Conservation (phyloP, 2,888 invertebrate genomes). For the Neelides folsomi region DNA sequence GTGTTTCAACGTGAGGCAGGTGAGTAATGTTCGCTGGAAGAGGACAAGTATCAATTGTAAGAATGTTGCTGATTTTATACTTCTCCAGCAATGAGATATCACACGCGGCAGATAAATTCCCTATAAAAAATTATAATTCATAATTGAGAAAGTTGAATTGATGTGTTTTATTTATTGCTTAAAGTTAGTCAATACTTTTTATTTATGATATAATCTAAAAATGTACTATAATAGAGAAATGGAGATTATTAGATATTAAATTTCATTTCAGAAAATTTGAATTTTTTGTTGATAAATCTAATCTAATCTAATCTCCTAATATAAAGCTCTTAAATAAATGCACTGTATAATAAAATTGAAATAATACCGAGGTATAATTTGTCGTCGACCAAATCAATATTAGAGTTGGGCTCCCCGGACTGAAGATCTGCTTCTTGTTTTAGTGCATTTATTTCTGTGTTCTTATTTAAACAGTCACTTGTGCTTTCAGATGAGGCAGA, state of each 20-base stretch:
- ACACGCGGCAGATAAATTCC: constrained; percentile 66
- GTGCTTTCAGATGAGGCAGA: no score
- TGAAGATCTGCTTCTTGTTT: no score
- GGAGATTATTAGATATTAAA: no score
- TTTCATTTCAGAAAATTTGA: no score
- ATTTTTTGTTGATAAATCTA: no score
- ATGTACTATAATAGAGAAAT: no score
- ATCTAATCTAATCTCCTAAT: no score
- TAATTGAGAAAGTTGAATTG: constrained; percentile 4
- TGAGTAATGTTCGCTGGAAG: constrained; percentile 59
- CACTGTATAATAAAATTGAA: no score
- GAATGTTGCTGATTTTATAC: constrained; percentile 57
- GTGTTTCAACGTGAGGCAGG: constrained; percentile 51
- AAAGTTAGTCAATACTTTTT: neutral
- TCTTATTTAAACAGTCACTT: no score
- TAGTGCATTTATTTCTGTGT: no score
- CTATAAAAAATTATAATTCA: constrained; percentile 38
- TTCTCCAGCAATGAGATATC: constrained; percentile 53
- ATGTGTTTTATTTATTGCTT: neutral
- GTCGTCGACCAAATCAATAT: constrained; percentile 24
- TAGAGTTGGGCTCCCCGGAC: neutral
- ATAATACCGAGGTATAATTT: constrained; percentile 26
- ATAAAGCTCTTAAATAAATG: no score
- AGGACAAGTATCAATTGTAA: constrained; percentile 73
- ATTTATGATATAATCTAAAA: no score